Percentiles rank a stretch among this genome's conserved stretches.
These are phyloP conservation scores for Aphaenogaster rudis DNA, from an alignment of 1,140 invertebrate species.

Conservation along the genomic window DNA sequence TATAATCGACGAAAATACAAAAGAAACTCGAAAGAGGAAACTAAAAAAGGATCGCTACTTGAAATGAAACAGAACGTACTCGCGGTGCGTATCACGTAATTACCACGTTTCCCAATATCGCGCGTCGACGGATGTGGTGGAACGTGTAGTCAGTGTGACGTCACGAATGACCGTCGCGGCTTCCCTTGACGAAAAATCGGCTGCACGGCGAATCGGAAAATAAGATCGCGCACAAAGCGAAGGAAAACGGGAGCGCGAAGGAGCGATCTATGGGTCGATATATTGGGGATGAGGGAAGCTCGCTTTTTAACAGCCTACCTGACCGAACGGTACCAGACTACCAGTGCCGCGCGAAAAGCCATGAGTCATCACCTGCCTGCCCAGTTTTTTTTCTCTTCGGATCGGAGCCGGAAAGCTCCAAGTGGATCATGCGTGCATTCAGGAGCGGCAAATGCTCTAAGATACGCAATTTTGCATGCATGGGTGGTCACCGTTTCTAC, in stretches of 20 bases:
- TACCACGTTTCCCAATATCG: background rate
- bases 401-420: background rate
- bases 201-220: background rate
- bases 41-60: background rate
- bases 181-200: background rate
- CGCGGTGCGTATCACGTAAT: background rate
- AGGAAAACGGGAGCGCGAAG: background rate
- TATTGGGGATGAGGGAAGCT: background rate
- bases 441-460: background rate
- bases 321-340: too few relatives aligned
- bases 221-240: background rate
- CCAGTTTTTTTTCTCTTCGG: background rate
- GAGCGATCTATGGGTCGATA: background rate
- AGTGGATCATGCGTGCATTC: background rate
- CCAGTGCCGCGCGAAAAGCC: background rate
- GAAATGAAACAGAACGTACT: background rate
- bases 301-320: background rate
- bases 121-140: background rate
- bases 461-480: background rate
- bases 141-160: background rate
- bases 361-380: conserved; percentile 17
- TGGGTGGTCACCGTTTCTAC: too few relatives aligned
- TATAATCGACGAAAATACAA: background rate
- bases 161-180: background rate
- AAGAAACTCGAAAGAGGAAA: background rate